Conservation (phyloP, 2,888 invertebrate genomes). For the Osmoderma eremita region DNA sequence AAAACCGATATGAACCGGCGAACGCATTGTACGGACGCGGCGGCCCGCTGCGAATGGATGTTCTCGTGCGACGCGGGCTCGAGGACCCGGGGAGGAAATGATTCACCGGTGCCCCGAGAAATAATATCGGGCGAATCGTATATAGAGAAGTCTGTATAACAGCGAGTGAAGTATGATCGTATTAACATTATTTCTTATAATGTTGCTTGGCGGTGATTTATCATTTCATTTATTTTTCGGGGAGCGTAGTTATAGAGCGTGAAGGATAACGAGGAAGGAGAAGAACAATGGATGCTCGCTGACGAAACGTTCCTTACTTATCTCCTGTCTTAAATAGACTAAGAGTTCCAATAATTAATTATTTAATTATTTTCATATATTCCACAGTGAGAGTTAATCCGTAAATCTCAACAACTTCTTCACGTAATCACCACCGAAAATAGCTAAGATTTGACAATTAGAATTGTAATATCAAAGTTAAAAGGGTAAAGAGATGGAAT, state of each 20-base stretch:
- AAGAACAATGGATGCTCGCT: no score
- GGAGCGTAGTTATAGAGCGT: neutral
- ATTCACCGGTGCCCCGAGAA: slow-evolving; percentile 50
- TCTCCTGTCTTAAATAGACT: no score
- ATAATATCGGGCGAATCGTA: slow-evolving; percentile 31
- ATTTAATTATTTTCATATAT: no score
- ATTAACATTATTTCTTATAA: slow-evolving; percentile 42
- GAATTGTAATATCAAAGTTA: no score
- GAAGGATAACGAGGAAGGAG: no score
- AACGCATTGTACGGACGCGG: slow-evolving; percentile 61
- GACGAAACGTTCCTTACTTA: no score
- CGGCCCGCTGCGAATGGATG: slow-evolving; percentile 59
- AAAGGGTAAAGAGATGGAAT: no score
- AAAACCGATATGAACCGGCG: slow-evolving; percentile 60
- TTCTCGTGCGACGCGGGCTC: slow-evolving; percentile 51
- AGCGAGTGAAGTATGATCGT: slow-evolving; percentile 39
- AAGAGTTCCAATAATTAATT: no score
- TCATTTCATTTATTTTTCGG: slow-evolving; percentile 41
- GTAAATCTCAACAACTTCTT: no score
- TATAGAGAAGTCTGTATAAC: neutral
- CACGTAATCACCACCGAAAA: no score
- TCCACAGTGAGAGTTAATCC: no score
- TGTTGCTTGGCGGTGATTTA: slow-evolving; percentile 41
- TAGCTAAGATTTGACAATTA: no score
- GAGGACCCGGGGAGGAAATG: slow-evolving; percentile 51